Percentiles rank a stretch among this genome's conserved stretches.
phyloP scores from a whole-genome alignment of 1,140 invertebrate species.

The Zaprionus ghesquierei region DNA sequence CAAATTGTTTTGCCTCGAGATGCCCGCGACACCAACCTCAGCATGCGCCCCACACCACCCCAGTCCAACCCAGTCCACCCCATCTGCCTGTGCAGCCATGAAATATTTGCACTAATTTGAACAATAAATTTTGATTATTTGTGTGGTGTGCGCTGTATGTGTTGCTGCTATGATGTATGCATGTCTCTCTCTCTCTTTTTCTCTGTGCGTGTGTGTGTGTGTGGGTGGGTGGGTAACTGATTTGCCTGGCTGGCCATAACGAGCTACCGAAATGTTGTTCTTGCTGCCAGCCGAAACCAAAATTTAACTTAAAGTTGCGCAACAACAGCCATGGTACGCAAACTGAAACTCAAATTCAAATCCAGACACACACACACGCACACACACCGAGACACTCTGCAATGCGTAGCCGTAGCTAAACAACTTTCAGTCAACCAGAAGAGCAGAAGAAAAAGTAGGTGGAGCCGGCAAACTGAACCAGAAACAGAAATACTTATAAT shows the following conservation, averaged over 20 bases:
- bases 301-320: constrained; percentile 26
- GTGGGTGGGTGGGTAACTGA: constrained; percentile 7
- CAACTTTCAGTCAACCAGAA: neutral
- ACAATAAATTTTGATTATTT: constrained; percentile 79
- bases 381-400: neutral
- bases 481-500: constrained; percentile 34
- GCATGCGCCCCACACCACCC: neutral
- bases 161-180: neutral
- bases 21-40: neutral
- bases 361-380: neutral
- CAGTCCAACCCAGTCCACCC: neutral
- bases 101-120: constrained; percentile 75
- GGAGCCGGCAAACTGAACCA: neutral
- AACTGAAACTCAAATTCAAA: constrained; percentile 7
- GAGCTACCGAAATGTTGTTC: constrained; percentile 18
- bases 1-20: constrained; percentile 54
- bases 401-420: neutral
- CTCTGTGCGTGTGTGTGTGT: constrained; percentile 3
- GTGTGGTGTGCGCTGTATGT: constrained; percentile 20
- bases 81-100: constrained; percentile 24
- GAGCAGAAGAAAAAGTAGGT: neutral
- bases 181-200: neutral
- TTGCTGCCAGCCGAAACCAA: constrained; percentile 14
- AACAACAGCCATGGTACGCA: neutral
- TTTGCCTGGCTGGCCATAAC: constrained; percentile 34